Evolutionary conservation across 2,113 vertebrate species (phyloP), one percentile per base, ranked within the genome.

Genomic region (Cynopterus brachyotis): DNA sequence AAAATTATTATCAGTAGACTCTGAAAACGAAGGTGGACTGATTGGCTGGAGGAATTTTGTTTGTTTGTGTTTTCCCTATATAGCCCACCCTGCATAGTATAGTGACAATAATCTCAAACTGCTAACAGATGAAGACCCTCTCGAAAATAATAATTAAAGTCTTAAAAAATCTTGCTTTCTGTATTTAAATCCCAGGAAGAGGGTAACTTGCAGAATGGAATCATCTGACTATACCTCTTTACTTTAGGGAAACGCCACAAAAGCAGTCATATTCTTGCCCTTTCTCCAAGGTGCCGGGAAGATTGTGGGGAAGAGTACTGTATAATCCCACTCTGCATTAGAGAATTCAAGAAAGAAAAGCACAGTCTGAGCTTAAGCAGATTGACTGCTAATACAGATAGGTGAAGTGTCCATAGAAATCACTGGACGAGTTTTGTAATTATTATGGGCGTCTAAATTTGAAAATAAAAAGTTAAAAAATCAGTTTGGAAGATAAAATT

Each of bases 191-290:
- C 26, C 2, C 7, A 45, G 19, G 1, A 45, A 59, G 8, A 45
- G 8, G 4, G 35, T 57, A 11, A 7, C 11, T 72, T 59, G n/a
- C 19, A 87, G 67, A 9, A 57, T 73, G 4, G 37, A 73, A 73
- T 22, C 19, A 8, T 73, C 55, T 73, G 37, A 72, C 19, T n/a
- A 32, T 45, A 59, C 37, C 28, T 59, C 28, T 59, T 7, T 60
- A 53, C 1, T 45, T 20, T 32, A 60, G 12, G 1, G 2, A 86
- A 47, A 32, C 20, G 47, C 11, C 12, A 37, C 37, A n/a, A 66
- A 72, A 42, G 7, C 0, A 37, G 22, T 2, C 4, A 35, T 19
- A 1, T 4, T 1, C 2, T 22, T 62, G 1, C 0, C 5, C 13
- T 22, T 85, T 69, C 32, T n/a, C 22, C 13, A 12, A 64, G 24